These are phyloP conservation scores for Papilio xuthus DNA, from an alignment of 1,140 invertebrate species.

Conservation along the genomic window DNA sequence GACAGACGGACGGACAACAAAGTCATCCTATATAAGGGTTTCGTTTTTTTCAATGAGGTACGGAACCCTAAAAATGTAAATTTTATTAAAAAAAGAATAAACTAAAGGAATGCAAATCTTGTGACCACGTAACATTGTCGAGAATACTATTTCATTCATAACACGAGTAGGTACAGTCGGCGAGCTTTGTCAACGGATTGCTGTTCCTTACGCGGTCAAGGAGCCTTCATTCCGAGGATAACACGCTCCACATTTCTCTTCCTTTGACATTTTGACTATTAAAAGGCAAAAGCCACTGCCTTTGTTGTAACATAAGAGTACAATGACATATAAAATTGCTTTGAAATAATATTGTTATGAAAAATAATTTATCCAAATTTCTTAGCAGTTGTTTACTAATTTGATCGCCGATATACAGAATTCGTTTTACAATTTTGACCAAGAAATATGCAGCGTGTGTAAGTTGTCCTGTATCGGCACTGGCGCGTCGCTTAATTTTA, in stretches of 20 bases:
- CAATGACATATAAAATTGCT: not conserved
- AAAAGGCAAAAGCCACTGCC: constrained; percentile 12
- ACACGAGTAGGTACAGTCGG: not conserved
- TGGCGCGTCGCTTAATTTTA: too few relatives aligned
- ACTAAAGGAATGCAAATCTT: not conserved
- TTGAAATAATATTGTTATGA: not conserved
- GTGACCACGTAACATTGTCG: not conserved
- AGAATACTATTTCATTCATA: not conserved
- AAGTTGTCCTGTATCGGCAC: too few relatives aligned
- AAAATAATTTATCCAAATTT: not conserved
- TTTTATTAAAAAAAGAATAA: too few relatives aligned
- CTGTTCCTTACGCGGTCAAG: constrained; percentile 20
- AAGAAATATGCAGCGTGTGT: too few relatives aligned
- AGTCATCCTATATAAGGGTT: too few relatives aligned
- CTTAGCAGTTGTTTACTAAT: too few relatives aligned
- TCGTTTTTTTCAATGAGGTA: too few relatives aligned
- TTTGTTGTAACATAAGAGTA: constrained; percentile 32
- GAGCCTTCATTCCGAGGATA: constrained; percentile 7
- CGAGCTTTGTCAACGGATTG: constrained; percentile 16
- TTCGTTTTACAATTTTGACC: too few relatives aligned
- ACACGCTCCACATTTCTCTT: constrained; percentile 20
- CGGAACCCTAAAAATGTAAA: too few relatives aligned
- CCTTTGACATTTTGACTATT: constrained; percentile 17
- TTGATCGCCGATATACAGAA: too few relatives aligned
- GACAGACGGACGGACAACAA: too few relatives aligned